phyloP scores from a whole-genome alignment of 2,888 invertebrate genomes.

The Isoperla grammatica region DNA sequence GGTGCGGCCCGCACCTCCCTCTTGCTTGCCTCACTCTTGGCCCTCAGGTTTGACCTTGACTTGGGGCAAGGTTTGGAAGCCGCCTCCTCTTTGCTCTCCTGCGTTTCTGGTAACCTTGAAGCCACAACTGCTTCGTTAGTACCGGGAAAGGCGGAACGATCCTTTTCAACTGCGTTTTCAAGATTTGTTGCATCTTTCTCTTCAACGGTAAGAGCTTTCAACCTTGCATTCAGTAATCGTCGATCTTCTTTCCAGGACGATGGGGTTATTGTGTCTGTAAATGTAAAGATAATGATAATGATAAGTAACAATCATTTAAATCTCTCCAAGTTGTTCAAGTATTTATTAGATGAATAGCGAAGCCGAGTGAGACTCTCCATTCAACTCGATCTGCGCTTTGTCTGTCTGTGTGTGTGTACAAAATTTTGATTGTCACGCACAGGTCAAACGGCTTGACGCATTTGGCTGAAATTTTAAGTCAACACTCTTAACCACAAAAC shows the following conservation, averaged over 20 bases:
- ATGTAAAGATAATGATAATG: neutral
- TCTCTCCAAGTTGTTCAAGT: too few relatives aligned
- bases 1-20: too few relatives aligned
- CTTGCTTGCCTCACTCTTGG: neutral
- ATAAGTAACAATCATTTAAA: too few relatives aligned
- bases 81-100: neutral
- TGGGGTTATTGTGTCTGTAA: conserved; percentile 12
- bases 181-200: neutral
- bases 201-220: neutral
- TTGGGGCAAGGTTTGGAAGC: too few relatives aligned
- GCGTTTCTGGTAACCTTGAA: neutral
- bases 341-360: too few relatives aligned
- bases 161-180: neutral
- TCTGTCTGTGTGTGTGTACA: too few relatives aligned
- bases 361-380: too few relatives aligned
- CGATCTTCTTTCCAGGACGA: conserved; percentile 9
- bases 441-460: too few relatives aligned
- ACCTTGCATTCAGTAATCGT: neutral
- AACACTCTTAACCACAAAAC: too few relatives aligned
- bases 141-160: neutral
- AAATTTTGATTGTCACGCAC: too few relatives aligned
- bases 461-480: too few relatives aligned
- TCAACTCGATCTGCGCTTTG: too few relatives aligned
- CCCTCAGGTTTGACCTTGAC: neutral
- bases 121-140: neutral